phyloP scores from a whole-genome alignment of 2,888 invertebrate genomes.

The Zhengitettix transpicula region DNA sequence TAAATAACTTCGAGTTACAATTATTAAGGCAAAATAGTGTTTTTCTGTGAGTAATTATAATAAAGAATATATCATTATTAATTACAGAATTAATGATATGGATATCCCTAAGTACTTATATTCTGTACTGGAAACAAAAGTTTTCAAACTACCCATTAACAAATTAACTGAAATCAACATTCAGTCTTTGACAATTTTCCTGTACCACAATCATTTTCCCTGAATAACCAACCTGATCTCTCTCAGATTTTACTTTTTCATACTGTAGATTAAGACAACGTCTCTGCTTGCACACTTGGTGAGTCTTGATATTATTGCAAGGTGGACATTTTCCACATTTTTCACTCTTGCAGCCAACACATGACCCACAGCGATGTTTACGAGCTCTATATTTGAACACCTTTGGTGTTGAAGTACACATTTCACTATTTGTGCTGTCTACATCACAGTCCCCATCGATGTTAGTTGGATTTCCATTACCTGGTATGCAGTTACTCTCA shows the following conservation, averaged over 20 bases:
- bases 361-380: constrained; percentile 5
- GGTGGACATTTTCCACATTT: constrained; percentile 8
- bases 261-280: constrained; percentile 2
- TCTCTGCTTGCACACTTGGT: constrained; percentile 8
- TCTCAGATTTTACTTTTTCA: background rate
- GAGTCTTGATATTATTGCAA: constrained; percentile 4
- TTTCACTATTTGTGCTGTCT: too few species aligned
- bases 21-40: background rate
- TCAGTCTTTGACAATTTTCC: too few species aligned
- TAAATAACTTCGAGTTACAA: too few species aligned
- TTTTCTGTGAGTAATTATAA: background rate
- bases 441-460: too few species aligned
- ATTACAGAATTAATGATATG: background rate
- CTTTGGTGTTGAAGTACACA: background rate
- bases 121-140: too few species aligned
- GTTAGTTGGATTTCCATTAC: too few species aligned
- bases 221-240: background rate
- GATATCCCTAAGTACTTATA: background rate
- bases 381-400: background rate
- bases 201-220: background rate
- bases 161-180: too few species aligned
- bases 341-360: constrained; percentile 3
- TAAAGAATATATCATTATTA: background rate
- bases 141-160: too few species aligned
- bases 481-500: too few species aligned